Percentiles rank a stretch among this genome's conserved stretches.
Conservation (phyloP, 2,113 vertebrate genomes). For the Bujurquina vittata region DNA sequence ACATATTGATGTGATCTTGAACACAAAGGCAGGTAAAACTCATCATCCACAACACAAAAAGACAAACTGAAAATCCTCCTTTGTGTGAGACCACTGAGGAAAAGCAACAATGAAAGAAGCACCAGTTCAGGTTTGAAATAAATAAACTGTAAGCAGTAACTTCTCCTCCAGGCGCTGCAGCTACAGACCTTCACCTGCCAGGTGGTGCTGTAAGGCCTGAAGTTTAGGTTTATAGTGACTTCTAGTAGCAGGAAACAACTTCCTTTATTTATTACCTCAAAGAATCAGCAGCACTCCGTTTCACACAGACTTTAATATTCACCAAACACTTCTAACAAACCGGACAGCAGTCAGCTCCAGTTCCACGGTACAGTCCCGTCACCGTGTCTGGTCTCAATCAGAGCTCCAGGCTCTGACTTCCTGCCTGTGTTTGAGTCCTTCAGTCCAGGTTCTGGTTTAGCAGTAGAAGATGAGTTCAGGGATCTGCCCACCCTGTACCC, state of each 20-base stretch:
- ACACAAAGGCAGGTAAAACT: not conserved
- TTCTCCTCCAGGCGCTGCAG: too few relatives aligned
- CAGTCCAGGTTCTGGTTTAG: conserved; percentile 71
- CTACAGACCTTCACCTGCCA: too few relatives aligned
- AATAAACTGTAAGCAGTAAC: too few relatives aligned
- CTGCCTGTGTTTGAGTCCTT: not conserved
- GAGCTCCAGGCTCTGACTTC: not conserved
- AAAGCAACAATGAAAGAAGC: too few relatives aligned
- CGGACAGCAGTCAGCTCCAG: not conserved
- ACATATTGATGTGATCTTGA: not conserved
- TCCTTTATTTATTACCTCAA: not conserved
- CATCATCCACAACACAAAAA: not conserved
- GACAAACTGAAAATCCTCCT: not conserved
- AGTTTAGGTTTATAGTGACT: not conserved
- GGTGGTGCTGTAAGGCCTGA: too few relatives aligned
- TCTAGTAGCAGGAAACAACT: not conserved
- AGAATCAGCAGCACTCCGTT: not conserved
- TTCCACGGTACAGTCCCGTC: not conserved
- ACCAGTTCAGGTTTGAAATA: too few relatives aligned
- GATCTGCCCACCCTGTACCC: conserved; percentile 95
- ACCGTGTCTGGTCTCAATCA: not conserved
- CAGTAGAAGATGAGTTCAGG: conserved; percentile 96
- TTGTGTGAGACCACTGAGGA: not conserved
- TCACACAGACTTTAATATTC: conserved; percentile 18
- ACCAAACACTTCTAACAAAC: not conserved